Base-by-base conservation (phyloP, 1,140 invertebrate species). In the Neodiprion pinetum region DNA sequence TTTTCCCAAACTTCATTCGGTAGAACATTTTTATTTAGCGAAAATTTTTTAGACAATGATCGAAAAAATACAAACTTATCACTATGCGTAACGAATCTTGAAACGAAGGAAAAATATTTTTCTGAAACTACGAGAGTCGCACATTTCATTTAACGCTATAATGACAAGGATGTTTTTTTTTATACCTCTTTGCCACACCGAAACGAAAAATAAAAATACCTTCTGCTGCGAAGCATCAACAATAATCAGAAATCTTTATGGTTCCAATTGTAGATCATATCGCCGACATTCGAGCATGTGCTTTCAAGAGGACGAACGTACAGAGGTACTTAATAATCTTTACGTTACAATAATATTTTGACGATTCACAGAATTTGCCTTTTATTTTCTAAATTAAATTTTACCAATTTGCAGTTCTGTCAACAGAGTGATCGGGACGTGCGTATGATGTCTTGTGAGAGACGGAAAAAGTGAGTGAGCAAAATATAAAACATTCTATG, bases 241-340 rank as follows among this genome's bases (percentile, higher is more conserved):
- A 61, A 61, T 61, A 61, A 61, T 61, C 53, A 17, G n/a, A 17
- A 12, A 4, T 9, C 9, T 61, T 61, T 61, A 3, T 17, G 17
- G 17, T 61, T 61, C 9, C 5, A 12, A 47, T 70, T 65, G 12
- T 69, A 86, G 85, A 72, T 81, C 80, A 70, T 83, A 84, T 76
- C 81, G 73, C 76, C 81, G 80, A 73, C 83, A 85, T 77, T 82
- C 83, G 75, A 80, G 79, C 71, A 83, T 84, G 77, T 80, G 79
- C 70, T 81, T 73, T 78, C 81, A 81, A 80, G 82, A 76, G 80
- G 82, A 84, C 75, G 85, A 83, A 82, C 82, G 76, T 84, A 83
- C 76, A 82, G 83, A 86, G 82, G 85, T 86, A 82, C 9, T 14
- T 65, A 69, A 28, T 67, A 73, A 49, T 65, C 23, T 71, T 66